These are phyloP conservation scores for Nasonia oneida DNA, from an alignment of 2,888 invertebrate genomes.

Conservation along the genomic window DNA sequence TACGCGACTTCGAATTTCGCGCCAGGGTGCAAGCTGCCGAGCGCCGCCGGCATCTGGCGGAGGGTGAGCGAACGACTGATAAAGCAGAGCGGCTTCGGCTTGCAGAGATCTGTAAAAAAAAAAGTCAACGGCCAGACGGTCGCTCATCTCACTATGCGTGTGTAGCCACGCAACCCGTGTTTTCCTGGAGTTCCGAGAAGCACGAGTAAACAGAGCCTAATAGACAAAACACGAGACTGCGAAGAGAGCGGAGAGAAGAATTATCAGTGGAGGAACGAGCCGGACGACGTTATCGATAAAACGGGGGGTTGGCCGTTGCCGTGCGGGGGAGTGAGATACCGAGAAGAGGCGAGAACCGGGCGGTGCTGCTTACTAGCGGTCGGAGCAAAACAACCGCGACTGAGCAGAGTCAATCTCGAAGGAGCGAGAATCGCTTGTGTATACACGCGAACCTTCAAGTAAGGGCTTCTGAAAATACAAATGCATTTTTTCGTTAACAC, in stretches of 20 bases:
- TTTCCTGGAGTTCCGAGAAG: not conserved
- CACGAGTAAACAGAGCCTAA: not conserved
- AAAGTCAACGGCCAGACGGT: not conserved
- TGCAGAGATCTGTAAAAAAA: conserved; percentile 31
- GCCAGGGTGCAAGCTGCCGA: conserved; percentile 13
- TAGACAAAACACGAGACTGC: not conserved
- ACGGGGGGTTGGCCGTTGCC: not conserved
- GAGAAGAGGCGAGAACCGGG: not conserved
- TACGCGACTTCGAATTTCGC: not conserved
- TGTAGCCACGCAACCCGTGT: not conserved
- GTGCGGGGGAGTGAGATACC: not conserved
- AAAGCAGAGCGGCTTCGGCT: not conserved
- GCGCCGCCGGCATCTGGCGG: conserved; percentile 45
- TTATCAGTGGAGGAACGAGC: not conserved
- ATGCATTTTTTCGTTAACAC: too few relatives aligned
- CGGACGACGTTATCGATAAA: conserved; percentile 11
- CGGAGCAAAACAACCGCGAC: not conserved
- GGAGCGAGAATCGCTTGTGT: too few relatives aligned
- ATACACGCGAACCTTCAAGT: too few relatives aligned
- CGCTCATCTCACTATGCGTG: not conserved
- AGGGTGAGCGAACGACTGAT: conserved; percentile 37
- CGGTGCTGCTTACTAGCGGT: conserved; percentile 46
- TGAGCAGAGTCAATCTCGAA: too few relatives aligned
- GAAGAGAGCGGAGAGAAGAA: not conserved
- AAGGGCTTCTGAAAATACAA: too few relatives aligned